Percentiles rank a stretch among this genome's conserved stretches.
These are phyloP conservation scores for Drosophila seclusa DNA, from an alignment of 2,888 invertebrate genomes.

Conservation along the genomic window DNA sequence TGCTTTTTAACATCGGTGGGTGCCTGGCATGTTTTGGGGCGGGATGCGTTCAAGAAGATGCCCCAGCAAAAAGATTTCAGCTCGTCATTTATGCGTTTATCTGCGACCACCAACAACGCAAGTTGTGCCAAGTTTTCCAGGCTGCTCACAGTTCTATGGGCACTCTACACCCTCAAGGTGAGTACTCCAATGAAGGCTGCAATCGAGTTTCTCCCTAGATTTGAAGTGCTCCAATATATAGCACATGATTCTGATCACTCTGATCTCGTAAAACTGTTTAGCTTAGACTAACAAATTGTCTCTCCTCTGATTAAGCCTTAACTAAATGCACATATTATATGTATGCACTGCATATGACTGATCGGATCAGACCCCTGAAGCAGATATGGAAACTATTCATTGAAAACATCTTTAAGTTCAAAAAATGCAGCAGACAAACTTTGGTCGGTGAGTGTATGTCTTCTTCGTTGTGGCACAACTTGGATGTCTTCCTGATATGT, in stretches of 20 bases:
- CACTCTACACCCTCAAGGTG: neutral
- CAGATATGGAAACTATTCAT: neutral
- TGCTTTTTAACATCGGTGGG: slow-evolving; percentile 70
- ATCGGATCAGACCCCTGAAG: neutral
- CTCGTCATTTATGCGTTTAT: slow-evolving; percentile 81
- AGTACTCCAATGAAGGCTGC: neutral
- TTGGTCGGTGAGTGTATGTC: neutral
- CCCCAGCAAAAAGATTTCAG: slow-evolving; percentile 72
- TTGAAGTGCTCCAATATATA: neutral
- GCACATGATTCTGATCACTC: neutral
- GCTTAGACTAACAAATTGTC: neutral
- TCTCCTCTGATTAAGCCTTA: neutral
- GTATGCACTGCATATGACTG: neutral
- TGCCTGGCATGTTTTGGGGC: neutral
- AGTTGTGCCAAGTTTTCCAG: slow-evolving; percentile 48
- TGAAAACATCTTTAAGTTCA: neutral
- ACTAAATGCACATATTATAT: no score
- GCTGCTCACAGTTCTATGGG: slow-evolving; percentile 10
- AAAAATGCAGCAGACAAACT: neutral
- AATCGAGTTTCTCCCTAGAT: neutral
- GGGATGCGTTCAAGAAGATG: slow-evolving; percentile 66
- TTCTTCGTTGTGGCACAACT: neutral
- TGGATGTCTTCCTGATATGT: neutral
- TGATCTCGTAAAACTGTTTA: neutral
- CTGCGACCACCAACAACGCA: slow-evolving; percentile 69